Conservation (phyloP, 2,888 invertebrate genomes). For the Magallana nippona region DNA sequence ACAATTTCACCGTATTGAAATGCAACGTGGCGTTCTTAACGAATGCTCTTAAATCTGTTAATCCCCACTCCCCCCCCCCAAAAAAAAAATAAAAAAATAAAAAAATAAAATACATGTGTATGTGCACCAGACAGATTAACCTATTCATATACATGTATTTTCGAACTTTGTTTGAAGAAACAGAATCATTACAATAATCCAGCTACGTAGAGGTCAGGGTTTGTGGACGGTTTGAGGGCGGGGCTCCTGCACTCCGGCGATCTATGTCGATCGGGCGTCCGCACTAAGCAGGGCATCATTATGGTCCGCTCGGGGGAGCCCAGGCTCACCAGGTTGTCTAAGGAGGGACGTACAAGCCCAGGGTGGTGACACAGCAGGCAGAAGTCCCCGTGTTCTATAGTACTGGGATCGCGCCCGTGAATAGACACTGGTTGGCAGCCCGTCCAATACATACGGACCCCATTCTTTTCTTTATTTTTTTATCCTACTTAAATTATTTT, state of each 20-base stretch:
- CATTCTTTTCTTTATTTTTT: constrained; percentile 5
- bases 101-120: too few species aligned
- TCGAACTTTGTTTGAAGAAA: too few species aligned
- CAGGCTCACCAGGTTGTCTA: constrained; percentile 92
- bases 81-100: too few species aligned
- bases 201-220: constrained; percentile 95
- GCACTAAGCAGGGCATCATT: constrained; percentile 98
- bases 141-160: too few species aligned
- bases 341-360: constrained; percentile 99
- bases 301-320: constrained; percentile 94
- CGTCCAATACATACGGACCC: constrained; percentile 82
- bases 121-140: too few species aligned
- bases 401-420: constrained; percentile 91
- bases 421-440: constrained; percentile 90
- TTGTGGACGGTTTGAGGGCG: constrained; percentile 95
- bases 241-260: constrained; percentile 86
- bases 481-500: background rate
- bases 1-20: too few species aligned
- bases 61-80: too few species aligned
- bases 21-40: too few species aligned
- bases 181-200: constrained; percentile 85
- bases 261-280: constrained; percentile 92
- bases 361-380: constrained; percentile 99
- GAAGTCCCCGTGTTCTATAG: constrained; percentile 95
- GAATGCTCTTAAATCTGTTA: too few species aligned